Conservation (phyloP, 2,888 invertebrate species). For the Disparrhopalites patrizii region DNA sequence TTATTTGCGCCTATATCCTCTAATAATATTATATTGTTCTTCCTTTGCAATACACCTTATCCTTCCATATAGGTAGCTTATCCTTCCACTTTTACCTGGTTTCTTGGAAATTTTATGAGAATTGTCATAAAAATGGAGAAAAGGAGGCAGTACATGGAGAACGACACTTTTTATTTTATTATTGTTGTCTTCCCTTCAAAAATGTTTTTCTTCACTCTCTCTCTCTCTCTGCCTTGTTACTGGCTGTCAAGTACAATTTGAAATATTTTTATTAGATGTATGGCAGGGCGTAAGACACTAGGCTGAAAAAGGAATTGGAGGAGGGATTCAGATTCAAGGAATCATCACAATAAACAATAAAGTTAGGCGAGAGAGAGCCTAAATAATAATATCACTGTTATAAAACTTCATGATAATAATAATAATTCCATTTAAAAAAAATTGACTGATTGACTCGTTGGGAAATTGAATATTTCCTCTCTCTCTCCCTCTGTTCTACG, state of each 20-base stretch:
- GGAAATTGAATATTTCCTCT: background rate
- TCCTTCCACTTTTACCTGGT: conserved; percentile 12
- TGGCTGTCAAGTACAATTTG: background rate
- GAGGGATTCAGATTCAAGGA: conserved; percentile 8
- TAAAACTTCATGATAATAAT: conserved; percentile 12
- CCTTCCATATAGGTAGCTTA: background rate
- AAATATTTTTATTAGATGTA: background rate
- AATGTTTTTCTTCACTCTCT: too few relatives aligned
- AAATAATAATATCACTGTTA: background rate
- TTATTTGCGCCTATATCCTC: background rate
- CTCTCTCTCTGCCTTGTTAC: too few relatives aligned
- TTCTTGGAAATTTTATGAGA: conserved; percentile 24
- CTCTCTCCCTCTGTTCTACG: too few relatives aligned
- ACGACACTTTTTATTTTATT: conserved; percentile 21
- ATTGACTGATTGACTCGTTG: conserved; percentile 11
- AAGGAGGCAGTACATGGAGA: background rate
- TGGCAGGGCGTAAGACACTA: too few relatives aligned
- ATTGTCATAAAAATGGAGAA: conserved; percentile 22
- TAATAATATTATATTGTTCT: background rate
- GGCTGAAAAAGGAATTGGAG: background rate
- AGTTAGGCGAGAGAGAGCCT: background rate
- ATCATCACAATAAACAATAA: conserved; percentile 20
- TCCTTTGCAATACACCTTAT: background rate
- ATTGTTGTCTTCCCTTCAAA: conserved; percentile 7
- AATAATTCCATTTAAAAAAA: conserved; percentile 11